Evolutionary conservation across 2,113 vertebrate species (phyloP), one percentile per base, ranked within the genome.

Genomic region (Pithys albifrons): DNA sequence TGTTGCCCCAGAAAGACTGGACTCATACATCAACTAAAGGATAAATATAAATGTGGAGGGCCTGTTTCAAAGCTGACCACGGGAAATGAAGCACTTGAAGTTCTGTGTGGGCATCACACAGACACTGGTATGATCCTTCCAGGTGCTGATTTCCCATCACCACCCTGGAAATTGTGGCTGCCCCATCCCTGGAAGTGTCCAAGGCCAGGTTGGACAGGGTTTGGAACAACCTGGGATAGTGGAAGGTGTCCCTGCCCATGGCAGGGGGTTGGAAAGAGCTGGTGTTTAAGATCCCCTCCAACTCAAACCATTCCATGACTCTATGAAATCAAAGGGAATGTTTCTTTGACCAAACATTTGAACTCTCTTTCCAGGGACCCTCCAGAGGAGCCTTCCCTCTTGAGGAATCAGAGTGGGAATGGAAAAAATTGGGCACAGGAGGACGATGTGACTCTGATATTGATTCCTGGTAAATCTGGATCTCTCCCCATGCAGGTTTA

Each of bases 371-470:
- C 61, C 23, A 75, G 27, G 6, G 52, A 52, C 51, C 19, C 41
- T 74, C 54, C 33, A 24, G 12, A 75, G 16, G 20, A 59, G 11
- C 5, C 4, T 74, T 84, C 5, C 14, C 52, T 46, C 54, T 58
- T 12, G 18, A 85, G 41, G 54, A 75, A 74, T 59, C 43, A n/a
- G 43, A 82, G 7, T 8, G 8, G 4, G 14, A 91, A 75, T 37
- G n/a, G n/a, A 13, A 65, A 87, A 79, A 54, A 35, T 0, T 2
- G 0, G 41, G 7, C 29, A 28, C 11, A 24, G 27, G 43, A 45
- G 35, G 24, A n/a, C 17, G 2, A 37, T 3, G 5, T 3, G 19
- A 10, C 35, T 72, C 14, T 59, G 37, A 4, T 43, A 15, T 27
- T 1, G 5, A 28, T 57, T 31, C 28, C 46, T 31, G 41, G 24